Base-by-base conservation (phyloP, 2,113 vertebrate genomes). In the Emydura subglobosa region DNA sequence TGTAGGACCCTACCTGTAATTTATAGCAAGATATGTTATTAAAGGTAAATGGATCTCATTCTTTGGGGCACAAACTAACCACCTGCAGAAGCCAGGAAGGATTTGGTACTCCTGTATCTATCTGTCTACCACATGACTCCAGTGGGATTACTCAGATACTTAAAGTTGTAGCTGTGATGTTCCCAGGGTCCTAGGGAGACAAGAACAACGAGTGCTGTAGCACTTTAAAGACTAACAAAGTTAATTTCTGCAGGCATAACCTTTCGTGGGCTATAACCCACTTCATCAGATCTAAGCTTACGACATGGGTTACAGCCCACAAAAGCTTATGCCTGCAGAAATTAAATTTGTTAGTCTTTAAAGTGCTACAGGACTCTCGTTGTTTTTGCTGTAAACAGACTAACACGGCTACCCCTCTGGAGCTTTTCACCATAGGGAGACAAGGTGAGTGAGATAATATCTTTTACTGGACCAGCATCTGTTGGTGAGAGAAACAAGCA, bases 1-100 rank as follows among this genome's bases (percentile, higher is more conserved):
- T 94, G 86, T 78, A 57, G 94, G 95, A 84, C 19, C 39, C 22
- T 25, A 34, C 39, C 14, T 54, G 21, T 17, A 89, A 93, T 55
- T 94, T 53, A 68, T 16, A 9, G 34, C 16, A 68, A 68, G 61
- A 7, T 65, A 19, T 68, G 34, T 68, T 34, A 61, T 61, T 68
- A 68, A 34, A 68, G 16, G 17, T 68, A 68, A 68, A 14, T n/a
- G 34, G 93, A 74, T 13, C 74, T 93, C 86, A 65, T 81, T 83
- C 5, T 86, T 88, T 95, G 57, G 27, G 78, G 86, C 92, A 81
- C 42, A 92, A 96, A 86, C 29, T 89, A 92, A 83, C 92, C 89
- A 68, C 65, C 44, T 88, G 65, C 24, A 31, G 16, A 86, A 39
- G 90, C n/a, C 5, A 86, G 80, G 22, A 10, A n/a, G 80, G 83